Base-by-base conservation (phyloP, 1,140 invertebrate genomes). In the Ips nitidus region DNA sequence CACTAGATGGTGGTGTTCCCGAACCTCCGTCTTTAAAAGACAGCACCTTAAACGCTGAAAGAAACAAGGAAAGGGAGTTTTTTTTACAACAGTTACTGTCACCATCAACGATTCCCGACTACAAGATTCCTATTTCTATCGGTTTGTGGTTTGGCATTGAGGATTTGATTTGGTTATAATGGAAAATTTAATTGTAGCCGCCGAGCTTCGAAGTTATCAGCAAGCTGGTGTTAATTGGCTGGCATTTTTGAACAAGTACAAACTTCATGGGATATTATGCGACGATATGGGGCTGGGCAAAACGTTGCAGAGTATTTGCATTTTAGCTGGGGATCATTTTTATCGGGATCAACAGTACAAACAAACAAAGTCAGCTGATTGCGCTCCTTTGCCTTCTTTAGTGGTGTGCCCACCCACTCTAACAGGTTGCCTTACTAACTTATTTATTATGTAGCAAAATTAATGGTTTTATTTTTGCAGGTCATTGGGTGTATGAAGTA, bases 241-340 rank as follows among this genome's bases (percentile, higher is more conserved):
- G 36, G 90, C 91, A 22, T 99, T 99, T 82, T 82, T 99, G 2
- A 94, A 98, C 81, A 90, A 92, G 75, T 99, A 97, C 82, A 92
- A 93, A 76, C 84, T 99, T 4, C 97, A 99, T 81, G 98, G 98
- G 4, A 96, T 99, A 65, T 84, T 99, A 2, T 98, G 97, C 82
- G 98, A 99, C 82, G 98, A 99, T 79, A 94, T 95, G 93, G 94
- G 94, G 47, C 85, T 98, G 0, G 98, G 98, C 36, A 99, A 99
- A 84, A 99, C 98, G 0, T 83, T 99, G 8, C 97, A 99, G 82
- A 95, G 96, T 2, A 92, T 99, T 45, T 98, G 96, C 78, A 95
- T 99, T 70, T 82, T 99, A 41, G 95, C 94, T 2, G 87, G 91
- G 41, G 95, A 98, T 83, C 95, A 98, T 81, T 86, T 88, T 75